A percentile compares a stretch with the other conserved stretches of the same genome.
Evolutionary conservation across 2,113 vertebrate genomes (phyloP).

Genomic region (Clarias gariepinus): DNA sequence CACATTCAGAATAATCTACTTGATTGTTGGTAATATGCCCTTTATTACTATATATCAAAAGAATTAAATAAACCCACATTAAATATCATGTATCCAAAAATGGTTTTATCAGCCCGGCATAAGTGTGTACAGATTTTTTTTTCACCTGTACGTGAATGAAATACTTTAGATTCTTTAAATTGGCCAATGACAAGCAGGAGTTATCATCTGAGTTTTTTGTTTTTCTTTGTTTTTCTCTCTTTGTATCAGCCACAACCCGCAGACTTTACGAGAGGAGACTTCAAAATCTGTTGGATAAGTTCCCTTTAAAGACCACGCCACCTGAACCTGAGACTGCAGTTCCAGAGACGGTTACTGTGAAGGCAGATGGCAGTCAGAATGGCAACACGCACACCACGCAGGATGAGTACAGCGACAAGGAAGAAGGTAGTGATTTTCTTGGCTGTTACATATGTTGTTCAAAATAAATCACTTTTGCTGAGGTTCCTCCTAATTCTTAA

Average conservation of each 20-base stretch:
- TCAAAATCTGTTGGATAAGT: conserved; percentile 84
- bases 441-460: neutral
- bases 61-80: neutral
- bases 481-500: neutral
- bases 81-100: neutral
- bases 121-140: neutral
- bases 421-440: conserved; percentile 79
- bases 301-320: conserved; percentile 62
- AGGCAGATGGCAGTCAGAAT: conserved; percentile 84
- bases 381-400: conserved; percentile 83
- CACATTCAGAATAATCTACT: neutral
- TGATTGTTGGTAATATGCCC: neutral
- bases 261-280: conserved; percentile 92
- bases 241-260: conserved; percentile 80
- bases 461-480: neutral
- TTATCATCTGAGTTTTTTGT: neutral
- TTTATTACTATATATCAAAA: neutral
- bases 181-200: neutral
- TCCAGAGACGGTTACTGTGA: conserved; percentile 77
- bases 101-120: neutral
- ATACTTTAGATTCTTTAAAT: neutral
- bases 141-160: too few species aligned
- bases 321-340: conserved; percentile 59
- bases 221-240: too few species aligned
- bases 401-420: conserved; percentile 94